Evolutionary conservation across 1,140 invertebrate species (phyloP), one percentile per base, ranked within the genome.

Genomic region (Euura lappo): DNA sequence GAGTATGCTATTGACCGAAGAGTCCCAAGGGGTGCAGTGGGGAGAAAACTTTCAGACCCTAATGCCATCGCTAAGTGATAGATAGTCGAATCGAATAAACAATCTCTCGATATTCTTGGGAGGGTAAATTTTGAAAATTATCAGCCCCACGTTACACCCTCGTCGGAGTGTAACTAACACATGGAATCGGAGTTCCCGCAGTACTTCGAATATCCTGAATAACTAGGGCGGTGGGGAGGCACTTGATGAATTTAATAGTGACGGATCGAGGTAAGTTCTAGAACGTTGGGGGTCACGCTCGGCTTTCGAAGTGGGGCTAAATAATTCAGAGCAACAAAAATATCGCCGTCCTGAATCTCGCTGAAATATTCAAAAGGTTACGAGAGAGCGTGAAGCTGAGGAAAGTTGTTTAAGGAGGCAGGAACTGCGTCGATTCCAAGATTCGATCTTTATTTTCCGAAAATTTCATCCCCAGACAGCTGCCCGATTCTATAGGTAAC

Each of bases 101-200:
- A 44, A 71, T 28, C 28, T 28, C 28, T 28, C 28, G 28, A 28
- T 28, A 28, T 28, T 28, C 28, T 28, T 28, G 28, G 46, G 72
- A 77, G 74, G 72, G 73, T 72, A 71, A 75, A 76, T 76, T 74
- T 74, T 71, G 71, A 72, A 28, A 28, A 28, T 28, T 28, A 28
- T 28, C 28, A 28, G 28, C 28, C 28, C 28, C 28, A 28, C 28
- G 28, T 28, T 28, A 28, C 28, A 28, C 28, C 28, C 28, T 28
- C 28, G 28, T 28, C 28, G 28, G 28, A 28, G 28, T 28, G 1
- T 28, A 28, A 28, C 28, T 1, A 28, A 28, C 28, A 28, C 28
- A 28, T 28, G 1, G 28, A 28, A 28, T 28, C 28, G 28, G 28
- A 28, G 28, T 28, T 28, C 28, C 28, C 28, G 28, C 28, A 28